A percentile compares a stretch with the other conserved stretches of the same genome.
Evolutionary conservation across 1,140 invertebrate genomes (phyloP).

Genomic region (Ylistrum balloti): DNA sequence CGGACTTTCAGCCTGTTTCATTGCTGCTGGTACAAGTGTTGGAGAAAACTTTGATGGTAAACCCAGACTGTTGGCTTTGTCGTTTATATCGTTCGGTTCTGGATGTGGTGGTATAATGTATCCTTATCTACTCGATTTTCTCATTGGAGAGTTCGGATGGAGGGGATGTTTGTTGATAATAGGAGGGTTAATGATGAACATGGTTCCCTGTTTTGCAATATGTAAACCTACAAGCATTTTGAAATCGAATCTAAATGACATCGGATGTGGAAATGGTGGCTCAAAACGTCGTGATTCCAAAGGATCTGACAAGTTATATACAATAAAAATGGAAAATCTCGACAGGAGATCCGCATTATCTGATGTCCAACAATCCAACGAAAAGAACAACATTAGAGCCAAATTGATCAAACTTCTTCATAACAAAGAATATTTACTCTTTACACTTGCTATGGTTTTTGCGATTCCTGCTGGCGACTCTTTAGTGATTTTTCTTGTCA

Average conservation of each 20-base stretch:
- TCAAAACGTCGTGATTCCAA: not conserved
- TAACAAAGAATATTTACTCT: not conserved
- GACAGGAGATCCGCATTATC: not conserved
- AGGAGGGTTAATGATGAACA: not conserved
- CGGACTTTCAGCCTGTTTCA: not conserved
- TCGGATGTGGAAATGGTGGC: not conserved
- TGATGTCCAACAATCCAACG: not conserved
- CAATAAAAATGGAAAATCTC: not conserved
- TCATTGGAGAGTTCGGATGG: not conserved
- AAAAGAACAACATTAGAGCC: no score
- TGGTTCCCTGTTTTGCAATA: not conserved
- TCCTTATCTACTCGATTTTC: not conserved
- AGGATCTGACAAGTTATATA: not conserved
- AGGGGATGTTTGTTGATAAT: not conserved
- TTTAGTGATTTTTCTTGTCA: not conserved
- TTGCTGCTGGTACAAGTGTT: not conserved
- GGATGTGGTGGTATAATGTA: not conserved
- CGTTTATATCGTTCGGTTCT: not conserved
- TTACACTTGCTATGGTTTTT: not conserved
- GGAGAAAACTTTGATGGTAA: not conserved
- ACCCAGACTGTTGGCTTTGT: not conserved
- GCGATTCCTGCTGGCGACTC: not conserved
- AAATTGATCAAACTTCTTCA: not conserved
- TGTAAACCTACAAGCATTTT: not conserved
- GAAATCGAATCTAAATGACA: not conserved